Conservation (phyloP, 2,888 invertebrate species). For the Metallyticus violacea region DNA sequence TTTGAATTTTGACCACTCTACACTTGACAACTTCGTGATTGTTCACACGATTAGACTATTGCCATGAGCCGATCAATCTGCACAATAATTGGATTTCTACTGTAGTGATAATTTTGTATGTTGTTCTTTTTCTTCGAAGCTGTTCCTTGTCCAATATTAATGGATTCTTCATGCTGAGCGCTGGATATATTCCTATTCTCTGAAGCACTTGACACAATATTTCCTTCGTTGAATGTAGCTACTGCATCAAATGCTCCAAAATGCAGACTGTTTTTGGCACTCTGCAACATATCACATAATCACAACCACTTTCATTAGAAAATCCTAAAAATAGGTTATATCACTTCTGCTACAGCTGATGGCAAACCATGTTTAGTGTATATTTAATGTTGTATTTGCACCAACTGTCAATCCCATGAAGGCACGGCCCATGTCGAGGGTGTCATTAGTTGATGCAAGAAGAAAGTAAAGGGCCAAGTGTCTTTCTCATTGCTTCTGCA, state of each 20-base stretch:
- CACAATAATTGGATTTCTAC: neutral
- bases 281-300: too few relatives aligned
- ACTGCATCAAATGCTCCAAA: too few relatives aligned
- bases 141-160: too few relatives aligned
- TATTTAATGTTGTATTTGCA: neutral
- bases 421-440: neutral
- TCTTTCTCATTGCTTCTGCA: neutral
- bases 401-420: neutral
- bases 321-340: too few relatives aligned
- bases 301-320: conserved; percentile 18
- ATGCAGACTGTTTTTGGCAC: too few relatives aligned
- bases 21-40: neutral
- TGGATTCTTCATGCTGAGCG: too few relatives aligned
- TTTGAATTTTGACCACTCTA: neutral
- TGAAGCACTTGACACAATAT: too few relatives aligned
- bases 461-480: neutral
- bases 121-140: too few relatives aligned
- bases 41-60: neutral
- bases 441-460: neutral
- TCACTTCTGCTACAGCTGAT: too few relatives aligned
- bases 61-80: neutral
- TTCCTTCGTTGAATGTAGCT: too few relatives aligned
- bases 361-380: too few relatives aligned
- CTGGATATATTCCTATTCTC: neutral
- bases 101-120: neutral